Evolutionary conservation across 2,797 vertebrate species (phyloP).

Genomic region (Glyptemys insculpta): DNA sequence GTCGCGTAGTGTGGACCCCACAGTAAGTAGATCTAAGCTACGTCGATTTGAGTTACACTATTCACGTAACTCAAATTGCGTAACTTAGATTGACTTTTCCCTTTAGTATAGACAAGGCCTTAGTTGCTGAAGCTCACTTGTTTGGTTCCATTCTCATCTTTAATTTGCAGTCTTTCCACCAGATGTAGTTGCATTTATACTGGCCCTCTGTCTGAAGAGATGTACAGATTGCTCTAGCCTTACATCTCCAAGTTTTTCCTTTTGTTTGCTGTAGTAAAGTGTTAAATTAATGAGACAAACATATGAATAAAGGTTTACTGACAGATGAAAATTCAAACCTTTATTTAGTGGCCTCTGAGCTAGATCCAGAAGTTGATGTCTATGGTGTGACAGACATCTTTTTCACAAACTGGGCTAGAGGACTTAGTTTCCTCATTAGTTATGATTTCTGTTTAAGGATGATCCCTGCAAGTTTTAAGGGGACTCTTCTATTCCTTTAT

Average conservation of each 20-base stretch:
- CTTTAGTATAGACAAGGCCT: no score
- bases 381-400: neutral
- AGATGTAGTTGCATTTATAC: neutral
- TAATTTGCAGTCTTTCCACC: neutral
- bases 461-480: slow-evolving; percentile 35
- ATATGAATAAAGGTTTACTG: neutral
- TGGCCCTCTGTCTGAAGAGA: neutral
- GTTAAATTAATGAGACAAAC: neutral
- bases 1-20: no score
- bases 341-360: neutral
- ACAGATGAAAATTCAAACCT: neutral
- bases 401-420: slow-evolving; percentile 5
- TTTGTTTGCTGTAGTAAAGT: neutral
- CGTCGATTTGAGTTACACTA: no score
- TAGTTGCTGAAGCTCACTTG: neutral
- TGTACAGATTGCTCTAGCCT: neutral
- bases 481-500: slow-evolving; percentile 52
- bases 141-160: neutral
- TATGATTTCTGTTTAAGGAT: slow-evolving; percentile 34
- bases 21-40: no score
- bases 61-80: no score
- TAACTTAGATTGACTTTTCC: no score
- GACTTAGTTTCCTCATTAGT: neutral
- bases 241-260: neutral
- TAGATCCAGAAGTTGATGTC: neutral